These are phyloP conservation scores for Aplysina aerophoba DNA, from an alignment of 37 sponge, comb jelly and placozoan genomes.

Conservation along the genomic window DNA sequence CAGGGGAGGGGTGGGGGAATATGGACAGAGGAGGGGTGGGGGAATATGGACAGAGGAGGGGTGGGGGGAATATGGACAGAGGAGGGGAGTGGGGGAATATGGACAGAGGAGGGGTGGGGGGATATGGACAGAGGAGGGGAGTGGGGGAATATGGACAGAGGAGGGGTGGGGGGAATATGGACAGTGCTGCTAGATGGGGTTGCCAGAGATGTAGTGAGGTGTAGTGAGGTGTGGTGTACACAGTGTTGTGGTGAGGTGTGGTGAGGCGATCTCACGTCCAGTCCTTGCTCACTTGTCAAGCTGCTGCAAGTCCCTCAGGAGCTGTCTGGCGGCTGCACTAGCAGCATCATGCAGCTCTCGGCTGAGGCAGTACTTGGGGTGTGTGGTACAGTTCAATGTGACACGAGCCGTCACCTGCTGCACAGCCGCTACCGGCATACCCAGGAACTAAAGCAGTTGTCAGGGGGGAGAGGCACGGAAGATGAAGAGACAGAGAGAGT, in stretches of 20 bases:
- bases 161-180: no score
- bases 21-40: no score
- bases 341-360: slow-evolving; percentile 36
- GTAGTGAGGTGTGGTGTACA: background rate
- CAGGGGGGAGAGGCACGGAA: no score
- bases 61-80: no score
- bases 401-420: slow-evolving; percentile 65
- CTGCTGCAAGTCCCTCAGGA: slow-evolving; percentile 1
- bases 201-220: background rate
- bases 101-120: no score
- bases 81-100: no score
- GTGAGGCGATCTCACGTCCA: no score
- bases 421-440: slow-evolving; percentile 66
- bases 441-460: slow-evolving; percentile 82
- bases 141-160: no score
- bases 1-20: background rate
- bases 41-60: no score
- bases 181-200: background rate
- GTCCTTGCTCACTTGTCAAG: slow-evolving; percentile 15
- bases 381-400: slow-evolving; percentile 41
- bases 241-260: no score
- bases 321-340: background rate
- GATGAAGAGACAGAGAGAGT: no score
- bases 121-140: no score
- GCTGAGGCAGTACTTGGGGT: slow-evolving; percentile 36